Evolutionary conservation across 2,888 invertebrate species (phyloP), one percentile per base, ranked within the genome.

Genomic region (Drosophila neonasuta): DNA sequence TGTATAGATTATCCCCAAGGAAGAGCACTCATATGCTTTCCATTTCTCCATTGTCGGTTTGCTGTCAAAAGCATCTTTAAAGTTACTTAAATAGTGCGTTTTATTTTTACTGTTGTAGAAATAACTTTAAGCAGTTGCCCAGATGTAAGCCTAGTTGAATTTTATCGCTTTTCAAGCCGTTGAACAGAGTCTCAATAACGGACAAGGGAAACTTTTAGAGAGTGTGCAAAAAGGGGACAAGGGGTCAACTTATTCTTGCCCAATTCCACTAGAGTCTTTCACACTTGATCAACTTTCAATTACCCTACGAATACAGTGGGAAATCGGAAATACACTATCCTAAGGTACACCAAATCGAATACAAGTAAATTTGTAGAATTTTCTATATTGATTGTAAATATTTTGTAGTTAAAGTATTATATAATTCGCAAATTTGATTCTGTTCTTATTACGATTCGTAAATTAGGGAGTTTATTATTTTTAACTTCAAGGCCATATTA

Each of bases 241-340:
- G 41, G 44, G 3, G 24, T 9, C 42, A 45, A 55, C 52, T 57
- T 60, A 65, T 74, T 42, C 58, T 50, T 45, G 59, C 64, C 56
- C 62, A 62, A 49, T 58, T 52, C 61, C 62, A 24, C 24, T 60
- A 49, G 51, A 61, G 61, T 59, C 56, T 59, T 84, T 84, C 62
- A 81, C 84, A 84, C 80, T 84, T 81, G 84, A 84, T 84, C 80
- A 80, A 74, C 67, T 84, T 84, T 86, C 84, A 81, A 85, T 86
- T 84, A 80, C 86, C 81, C 79, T 77, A 66, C 66, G 49, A 56
- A 55, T 32, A 56, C 39, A n/a, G 8, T 29, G 41, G 32, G 17
- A 9, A 17, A 42, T 39, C 17, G 20, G 1, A 20, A 6, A 49
- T 36, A 36, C 56, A 13, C 48, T 34, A 0, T 36, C 36, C 4